Evolutionary conservation across 92 coral and sea anemone genomes (phyloP), one percentile per base, ranked within the genome.

Genomic region (Siderastrea radians): DNA sequence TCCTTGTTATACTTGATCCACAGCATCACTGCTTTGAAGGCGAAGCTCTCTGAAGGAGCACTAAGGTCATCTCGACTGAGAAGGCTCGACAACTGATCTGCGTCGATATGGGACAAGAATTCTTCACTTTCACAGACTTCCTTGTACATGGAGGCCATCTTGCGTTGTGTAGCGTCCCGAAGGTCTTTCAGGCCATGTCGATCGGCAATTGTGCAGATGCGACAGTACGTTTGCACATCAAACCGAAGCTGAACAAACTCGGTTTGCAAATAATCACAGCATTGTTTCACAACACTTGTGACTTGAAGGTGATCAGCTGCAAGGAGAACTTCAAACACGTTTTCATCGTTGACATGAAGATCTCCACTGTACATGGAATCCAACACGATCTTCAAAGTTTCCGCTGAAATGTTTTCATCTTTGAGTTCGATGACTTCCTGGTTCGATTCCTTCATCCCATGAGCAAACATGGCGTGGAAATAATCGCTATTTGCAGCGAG

Each of bases 401-500:
- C 65, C 2, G 88, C 61, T 47, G 74, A 68, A 16, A 95, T 74
- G 50, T 81, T 90, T 14, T 88, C 8, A 49, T 84, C 85, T 60
- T 70, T 77, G n/a, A 85, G 61, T 60, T 92, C 93, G 7, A 88
- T 69, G 43, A 92, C 91, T 66, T 82, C 83, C 66, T 80, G 84
- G 84, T 51, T 80, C 14, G 84, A 80, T 57, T 80, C 84, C 17
- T 80, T 80, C 49, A 79, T 90, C 53, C 79, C 82, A 19, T 77
- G 72, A 1, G 89, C 86, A 26, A 92, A 92, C 95, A 92, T 92
- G 43, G 93, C 95, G 73, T 78, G 87, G 80, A 92, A 92, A 89
- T 92, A 92, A 80, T 92, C 88, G 71, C 93, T 84, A 62, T 84
- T 81, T 55, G 95, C 95, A 60, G 95, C 93, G 17, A 92, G 89